Conservation (phyloP, 2,888 invertebrate genomes). For the Microctonus aethiopoides region DNA sequence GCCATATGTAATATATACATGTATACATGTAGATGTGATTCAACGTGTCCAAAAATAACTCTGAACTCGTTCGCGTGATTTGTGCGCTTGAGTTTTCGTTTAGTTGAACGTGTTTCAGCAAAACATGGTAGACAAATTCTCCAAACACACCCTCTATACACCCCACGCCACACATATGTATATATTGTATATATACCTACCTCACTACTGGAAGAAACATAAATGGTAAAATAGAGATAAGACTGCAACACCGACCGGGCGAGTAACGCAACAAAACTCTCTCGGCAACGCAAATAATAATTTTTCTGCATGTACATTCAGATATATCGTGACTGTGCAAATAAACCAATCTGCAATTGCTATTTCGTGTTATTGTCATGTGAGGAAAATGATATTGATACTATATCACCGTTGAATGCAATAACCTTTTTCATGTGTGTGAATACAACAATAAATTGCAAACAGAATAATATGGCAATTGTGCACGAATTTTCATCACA, state of each 20-base stretch:
- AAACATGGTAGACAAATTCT: too few relatives aligned
- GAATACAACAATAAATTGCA: conserved; percentile 12
- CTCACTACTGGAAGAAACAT: neutral
- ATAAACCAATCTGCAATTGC: conserved; percentile 32
- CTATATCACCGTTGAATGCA: neutral
- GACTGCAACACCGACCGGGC: neutral
- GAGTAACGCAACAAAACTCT: neutral
- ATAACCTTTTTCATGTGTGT: conserved; percentile 10
- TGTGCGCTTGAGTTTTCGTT: too few relatives aligned
- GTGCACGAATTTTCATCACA: neutral
- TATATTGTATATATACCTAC: neutral
- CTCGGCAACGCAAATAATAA: conserved; percentile 6
- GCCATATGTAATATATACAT: too few relatives aligned
- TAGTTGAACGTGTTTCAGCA: too few relatives aligned
- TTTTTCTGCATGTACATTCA: neutral
- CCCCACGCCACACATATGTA: too few relatives aligned
- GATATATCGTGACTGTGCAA: conserved; percentile 41
- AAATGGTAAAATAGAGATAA: neutral
- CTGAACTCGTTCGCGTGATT: too few relatives aligned
- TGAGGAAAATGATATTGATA: neutral
- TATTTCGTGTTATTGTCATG: conserved; percentile 24
- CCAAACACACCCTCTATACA: too few relatives aligned
- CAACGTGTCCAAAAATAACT: too few relatives aligned
- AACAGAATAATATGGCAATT: neutral
- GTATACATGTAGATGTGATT: too few relatives aligned